phyloP scores from a whole-genome alignment of 2,888 invertebrate genomes.

The Nomada flava region DNA sequence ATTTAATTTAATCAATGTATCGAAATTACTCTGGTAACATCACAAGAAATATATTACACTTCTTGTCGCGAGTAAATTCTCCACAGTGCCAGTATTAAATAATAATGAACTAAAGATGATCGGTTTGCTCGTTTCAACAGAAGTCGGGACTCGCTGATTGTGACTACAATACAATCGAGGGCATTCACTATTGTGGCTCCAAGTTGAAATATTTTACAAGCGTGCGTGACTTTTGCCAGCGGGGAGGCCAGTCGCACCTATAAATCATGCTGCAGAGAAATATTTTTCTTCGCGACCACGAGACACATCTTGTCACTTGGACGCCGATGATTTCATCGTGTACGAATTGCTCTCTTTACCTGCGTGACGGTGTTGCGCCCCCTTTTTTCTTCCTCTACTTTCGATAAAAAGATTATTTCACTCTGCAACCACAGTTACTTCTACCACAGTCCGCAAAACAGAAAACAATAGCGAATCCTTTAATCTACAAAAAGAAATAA shows the following conservation, averaged over 20 bases:
- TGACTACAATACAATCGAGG: conserved; percentile 9
- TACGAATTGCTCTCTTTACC: background rate
- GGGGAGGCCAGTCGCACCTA: conserved; percentile 47
- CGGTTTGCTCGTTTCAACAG: background rate
- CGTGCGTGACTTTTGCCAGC: conserved; percentile 20
- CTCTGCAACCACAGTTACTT: too few relatives aligned
- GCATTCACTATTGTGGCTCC: conserved; percentile 32
- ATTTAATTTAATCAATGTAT: background rate
- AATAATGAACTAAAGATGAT: background rate
- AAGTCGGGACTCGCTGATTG: background rate
- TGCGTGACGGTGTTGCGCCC: background rate
- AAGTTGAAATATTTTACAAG: conserved; percentile 20
- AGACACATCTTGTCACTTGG: conserved; percentile 23
- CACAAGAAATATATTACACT: too few relatives aligned
- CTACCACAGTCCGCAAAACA: too few relatives aligned
- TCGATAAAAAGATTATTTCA: background rate
- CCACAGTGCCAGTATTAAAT: background rate
- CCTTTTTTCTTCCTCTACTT: background rate
- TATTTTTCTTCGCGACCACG: conserved; percentile 21
- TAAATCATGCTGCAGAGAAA: conserved; percentile 42
- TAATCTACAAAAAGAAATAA: background rate
- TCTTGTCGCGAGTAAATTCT: too few relatives aligned
- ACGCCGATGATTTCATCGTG: conserved; percentile 35
- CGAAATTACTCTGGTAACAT: too few relatives aligned
- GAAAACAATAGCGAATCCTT: background rate